Base-by-base conservation (phyloP, 2,888 invertebrate genomes). In the Diabrotica balteata region DNA sequence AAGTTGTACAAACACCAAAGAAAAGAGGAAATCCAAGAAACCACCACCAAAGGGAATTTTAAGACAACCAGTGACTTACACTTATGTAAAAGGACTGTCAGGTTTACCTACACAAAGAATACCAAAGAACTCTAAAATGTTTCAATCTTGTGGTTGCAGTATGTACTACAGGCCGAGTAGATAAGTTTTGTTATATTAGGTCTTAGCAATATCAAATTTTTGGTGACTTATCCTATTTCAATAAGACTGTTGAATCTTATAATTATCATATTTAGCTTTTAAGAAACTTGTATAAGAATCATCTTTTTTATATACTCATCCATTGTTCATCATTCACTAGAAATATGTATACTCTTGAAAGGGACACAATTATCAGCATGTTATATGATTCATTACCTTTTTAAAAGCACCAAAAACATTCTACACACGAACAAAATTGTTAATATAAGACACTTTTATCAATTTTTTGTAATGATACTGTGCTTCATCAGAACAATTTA, bases 91-190 rank as follows among this genome's bases (percentile, higher is more conserved):
- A 72, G 94, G 94, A 55, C 87, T 93, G 72, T 93, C 93, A 8
- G 94, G 94, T 8, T 84, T 94, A 63, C 93, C 94, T 7, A 94
- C 93, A 0, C 93, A 93, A 80, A 87, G 94, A 78, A 90, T 94
- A 32, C 93, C 94, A 0, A 87, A 90, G 71, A 88, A 83, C 59
- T 76, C 77, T 50, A 69, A 77, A 46, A 51, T 69, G 42, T 44
- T 53, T 10, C 79, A 75, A 63, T 69, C 78, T 32, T 83, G 83
- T 70, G 79, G 79, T 22, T 84, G 83, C 72, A 81, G 78, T 59
- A 77, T 81, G 73, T 81, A 81, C 62, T 80, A 81, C 62, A 78
- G 81, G 77, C 75, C 79, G 6, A 80, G 80, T 54, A 79, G 82
- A 80, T 83, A 81, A 75, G 72, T 63, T 57, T 51, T 17, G 17